Percentiles rank a stretch among this genome's conserved stretches.
Evolutionary conservation across 2,888 invertebrate genomes (phyloP).

Genomic region (Lysandra bellargus): DNA sequence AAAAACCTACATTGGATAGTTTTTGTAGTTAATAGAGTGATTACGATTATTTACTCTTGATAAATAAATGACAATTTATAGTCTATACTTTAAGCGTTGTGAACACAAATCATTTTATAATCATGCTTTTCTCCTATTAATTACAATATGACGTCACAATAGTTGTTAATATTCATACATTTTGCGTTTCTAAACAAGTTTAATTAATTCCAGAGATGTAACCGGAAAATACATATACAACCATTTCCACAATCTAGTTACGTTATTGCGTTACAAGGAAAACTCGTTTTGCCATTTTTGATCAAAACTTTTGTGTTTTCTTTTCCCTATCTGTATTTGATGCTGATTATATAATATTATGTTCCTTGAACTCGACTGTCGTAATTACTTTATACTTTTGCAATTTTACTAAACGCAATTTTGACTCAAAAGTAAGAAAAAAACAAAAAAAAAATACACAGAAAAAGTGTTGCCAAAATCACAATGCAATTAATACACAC

Average conservation of each 20-base stretch:
- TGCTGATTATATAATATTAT: not conserved
- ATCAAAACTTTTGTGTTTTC: constrained; percentile 3
- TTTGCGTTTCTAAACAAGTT: not conserved
- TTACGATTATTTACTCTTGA: no score
- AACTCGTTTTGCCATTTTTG: constrained; percentile 12
- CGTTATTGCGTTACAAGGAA: constrained; percentile 7
- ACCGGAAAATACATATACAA: constrained; percentile 1
- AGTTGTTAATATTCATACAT: not conserved
- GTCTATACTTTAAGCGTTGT: not conserved
- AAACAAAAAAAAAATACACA: no score
- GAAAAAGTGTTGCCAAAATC: no score
- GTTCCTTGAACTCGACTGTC: not conserved
- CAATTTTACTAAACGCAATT: no score
- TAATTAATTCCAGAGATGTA: not conserved
- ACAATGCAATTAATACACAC: no score
- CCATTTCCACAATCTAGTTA: not conserved
- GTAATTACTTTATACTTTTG: not conserved
- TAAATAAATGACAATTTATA: not conserved
- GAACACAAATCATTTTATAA: not conserved
- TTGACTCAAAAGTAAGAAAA: no score
- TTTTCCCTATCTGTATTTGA: not conserved
- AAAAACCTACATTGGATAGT: not conserved
- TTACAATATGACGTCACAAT: not conserved
- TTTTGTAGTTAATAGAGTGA: not conserved
- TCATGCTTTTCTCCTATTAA: not conserved